These are phyloP conservation scores for Syncerus caffer DNA, from an alignment of 2,797 vertebrate species.

Conservation along the genomic window DNA sequence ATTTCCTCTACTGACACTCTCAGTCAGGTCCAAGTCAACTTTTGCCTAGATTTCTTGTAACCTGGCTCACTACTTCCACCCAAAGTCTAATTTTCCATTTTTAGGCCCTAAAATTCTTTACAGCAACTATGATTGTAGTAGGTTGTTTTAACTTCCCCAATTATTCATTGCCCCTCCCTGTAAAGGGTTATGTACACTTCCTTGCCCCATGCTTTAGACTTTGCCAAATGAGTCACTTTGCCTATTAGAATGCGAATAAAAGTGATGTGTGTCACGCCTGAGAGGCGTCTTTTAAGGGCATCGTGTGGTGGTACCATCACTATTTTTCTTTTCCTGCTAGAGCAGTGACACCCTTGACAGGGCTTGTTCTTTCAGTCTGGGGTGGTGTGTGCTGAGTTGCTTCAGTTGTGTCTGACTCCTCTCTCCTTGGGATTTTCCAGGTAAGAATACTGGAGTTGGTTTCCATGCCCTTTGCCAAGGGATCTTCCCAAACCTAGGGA, in stretches of 20 bases:
- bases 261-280: neutral
- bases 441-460: neutral
- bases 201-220: neutral
- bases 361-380: neutral
- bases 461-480: neutral
- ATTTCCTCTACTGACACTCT: neutral
- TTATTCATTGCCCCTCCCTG: neutral
- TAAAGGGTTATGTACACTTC: neutral
- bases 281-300: neutral
- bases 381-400: rapidly evolving
- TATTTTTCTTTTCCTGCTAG: neutral
- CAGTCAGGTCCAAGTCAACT: neutral
- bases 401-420: neutral
- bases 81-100: neutral
- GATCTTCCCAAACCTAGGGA: neutral
- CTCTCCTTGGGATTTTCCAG: neutral
- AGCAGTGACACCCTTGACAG: neutral
- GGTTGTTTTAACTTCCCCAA: neutral
- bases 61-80: neutral
- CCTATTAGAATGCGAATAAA: neutral
- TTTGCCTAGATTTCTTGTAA: neutral
- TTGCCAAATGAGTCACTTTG: neutral
- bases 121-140: neutral
- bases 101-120: neutral
- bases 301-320: neutral